Evolutionary conservation across 1,140 invertebrate species (phyloP), one percentile per base, ranked within the genome.

Genomic region (Tribolium madens): DNA sequence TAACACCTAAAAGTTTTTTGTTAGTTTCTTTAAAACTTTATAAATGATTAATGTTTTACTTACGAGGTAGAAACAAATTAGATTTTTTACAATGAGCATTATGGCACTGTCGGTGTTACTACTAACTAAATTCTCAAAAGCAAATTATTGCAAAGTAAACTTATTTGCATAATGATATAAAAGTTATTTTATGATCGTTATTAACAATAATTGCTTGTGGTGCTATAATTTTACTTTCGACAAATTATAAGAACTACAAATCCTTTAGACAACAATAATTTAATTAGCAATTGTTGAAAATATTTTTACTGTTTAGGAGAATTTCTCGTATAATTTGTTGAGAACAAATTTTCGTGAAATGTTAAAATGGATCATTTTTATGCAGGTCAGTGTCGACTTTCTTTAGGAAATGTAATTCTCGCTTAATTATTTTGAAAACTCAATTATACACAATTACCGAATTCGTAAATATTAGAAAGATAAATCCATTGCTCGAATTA

Each of bases 171-270:
- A 12, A 5, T 64, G 57, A 31, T 31, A 64, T 64, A 64, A 64
- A 33, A 6, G 10, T 57, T 21, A 57, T 57, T 33, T 12, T 33
- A 33, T 13, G 26, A 14, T 31, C 21, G 26, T 36, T 33, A 64
- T 64, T 13, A 64, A 64, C 9, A 42, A 33, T 33, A 31, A 64
- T 64, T 64, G 57, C 57, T 17, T 17, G 15, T 21, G 31, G 57
- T 64, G 57, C 57, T 64, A 36, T 64, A 64, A 64, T 64, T 64
- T 64, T 64, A 64, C 36, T 64, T 64, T 64, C 57, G 57, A 64
- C 57, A 64, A 26, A 64, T 64, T 31, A 64, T 64, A 64, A 64
- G 57, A 31, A 33, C 3, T 31, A 33, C 9, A 60, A 60, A 60
- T 60, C 53, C 9, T 21, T 26, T 4, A 60, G 53, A 60, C 53